Conservation (phyloP, 2,113 vertebrate species). For the Callipepla californica region DNA sequence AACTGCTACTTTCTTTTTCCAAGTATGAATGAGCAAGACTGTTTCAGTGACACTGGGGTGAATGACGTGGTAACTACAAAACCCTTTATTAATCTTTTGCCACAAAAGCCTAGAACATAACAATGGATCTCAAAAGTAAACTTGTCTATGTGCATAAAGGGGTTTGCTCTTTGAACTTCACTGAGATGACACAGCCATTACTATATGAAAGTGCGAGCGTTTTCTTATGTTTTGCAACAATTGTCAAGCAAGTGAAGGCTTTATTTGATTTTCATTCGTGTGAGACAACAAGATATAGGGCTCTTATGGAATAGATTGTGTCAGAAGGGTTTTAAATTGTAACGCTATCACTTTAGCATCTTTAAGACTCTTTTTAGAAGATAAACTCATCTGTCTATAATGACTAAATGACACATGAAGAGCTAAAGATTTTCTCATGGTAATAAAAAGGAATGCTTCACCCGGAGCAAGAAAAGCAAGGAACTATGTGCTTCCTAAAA, state of each 20-base stretch:
- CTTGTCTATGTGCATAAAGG: slow-evolving; percentile 33
- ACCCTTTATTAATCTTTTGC: slow-evolving; percentile 38
- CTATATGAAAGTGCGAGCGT: not conserved
- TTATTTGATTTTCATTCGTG: slow-evolving; percentile 60
- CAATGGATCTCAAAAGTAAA: slow-evolving; percentile 5
- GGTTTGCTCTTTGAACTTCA: slow-evolving; percentile 37
- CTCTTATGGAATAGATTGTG: slow-evolving; percentile 41
- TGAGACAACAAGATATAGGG: slow-evolving; percentile 51
- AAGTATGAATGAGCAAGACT: slow-evolving; percentile 21
- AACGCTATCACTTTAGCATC: slow-evolving; percentile 64
- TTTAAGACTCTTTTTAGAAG: slow-evolving; percentile 62
- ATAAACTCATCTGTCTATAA: slow-evolving; percentile 41
- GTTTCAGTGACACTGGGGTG: slow-evolving; percentile 34
- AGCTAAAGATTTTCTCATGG: slow-evolving; percentile 46
- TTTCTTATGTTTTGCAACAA: slow-evolving; percentile 54
- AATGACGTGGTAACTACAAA: slow-evolving; percentile 6
- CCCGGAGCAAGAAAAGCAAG: not conserved
- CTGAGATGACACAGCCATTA: slow-evolving; percentile 25
- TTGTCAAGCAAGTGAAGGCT: slow-evolving; percentile 65
- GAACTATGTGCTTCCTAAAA: not conserved
- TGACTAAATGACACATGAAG: slow-evolving; percentile 55
- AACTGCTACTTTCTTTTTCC: slow-evolving; percentile 21
- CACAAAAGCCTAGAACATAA: slow-evolving; percentile 42
- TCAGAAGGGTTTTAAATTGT: slow-evolving; percentile 63
- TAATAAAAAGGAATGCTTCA: slow-evolving; percentile 23